A percentile compares a stretch with the other conserved stretches of the same genome.
Conservation (phyloP, 2,888 invertebrate species). For the Phanerotoma sp. region DNA sequence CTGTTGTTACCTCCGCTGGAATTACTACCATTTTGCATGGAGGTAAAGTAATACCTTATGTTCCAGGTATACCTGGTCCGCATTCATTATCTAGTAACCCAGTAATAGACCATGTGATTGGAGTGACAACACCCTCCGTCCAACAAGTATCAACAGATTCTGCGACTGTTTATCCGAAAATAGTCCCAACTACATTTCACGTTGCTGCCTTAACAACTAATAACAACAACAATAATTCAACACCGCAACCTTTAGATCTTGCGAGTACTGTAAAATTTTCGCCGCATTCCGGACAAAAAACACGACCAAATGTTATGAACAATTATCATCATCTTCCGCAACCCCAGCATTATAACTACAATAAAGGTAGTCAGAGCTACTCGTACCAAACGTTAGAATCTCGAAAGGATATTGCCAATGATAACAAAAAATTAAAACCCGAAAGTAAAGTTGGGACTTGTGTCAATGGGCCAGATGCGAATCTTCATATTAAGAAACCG, state of each 20-base stretch:
- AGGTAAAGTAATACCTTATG: slow-evolving; percentile 79
- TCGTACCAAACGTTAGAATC: no score
- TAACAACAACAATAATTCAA: no score
- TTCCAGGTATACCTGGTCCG: slow-evolving; percentile 86
- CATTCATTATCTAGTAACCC: slow-evolving; percentile 62
- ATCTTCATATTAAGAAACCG: no score
- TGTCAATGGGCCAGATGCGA: no score
- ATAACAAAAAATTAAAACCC: no score
- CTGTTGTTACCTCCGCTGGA: slow-evolving; percentile 54
- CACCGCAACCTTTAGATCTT: slow-evolving; percentile 43
- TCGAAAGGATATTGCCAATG: no score
- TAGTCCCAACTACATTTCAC: background rate
- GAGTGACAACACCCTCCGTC: slow-evolving; percentile 12
- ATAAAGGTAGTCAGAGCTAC: no score
- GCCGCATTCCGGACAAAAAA: slow-evolving; percentile 38
- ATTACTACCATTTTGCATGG: slow-evolving; percentile 67
- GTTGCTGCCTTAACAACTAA: background rate
- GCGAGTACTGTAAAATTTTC: slow-evolving; percentile 46
- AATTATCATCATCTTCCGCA: no score
- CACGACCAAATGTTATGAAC: slow-evolving; percentile 36
- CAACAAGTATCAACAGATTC: background rate
- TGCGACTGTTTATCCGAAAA: background rate
- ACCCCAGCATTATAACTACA: no score
- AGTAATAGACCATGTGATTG: slow-evolving; percentile 45
- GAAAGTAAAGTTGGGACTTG: no score